Evolutionary conservation across 1,140 invertebrate species (phyloP), one percentile per base, ranked within the genome.

Genomic region (Epicauta chinensis): DNA sequence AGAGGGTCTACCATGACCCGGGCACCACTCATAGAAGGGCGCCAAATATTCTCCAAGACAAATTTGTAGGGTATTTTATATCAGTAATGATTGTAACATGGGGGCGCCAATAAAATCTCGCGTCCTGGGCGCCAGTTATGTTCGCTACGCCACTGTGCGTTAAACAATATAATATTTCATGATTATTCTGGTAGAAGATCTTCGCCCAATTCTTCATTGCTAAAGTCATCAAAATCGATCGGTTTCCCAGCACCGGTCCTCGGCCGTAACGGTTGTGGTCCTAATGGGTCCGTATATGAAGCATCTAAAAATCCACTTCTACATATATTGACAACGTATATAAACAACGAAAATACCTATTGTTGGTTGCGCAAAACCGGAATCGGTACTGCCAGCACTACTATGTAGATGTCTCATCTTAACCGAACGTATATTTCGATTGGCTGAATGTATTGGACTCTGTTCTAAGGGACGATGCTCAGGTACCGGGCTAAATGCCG

Each of bases 151-250:
- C n/a, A n/a, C n/a, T n/a, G n/a, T n/a, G n/a, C n/a, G n/a, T n/a
- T n/a, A n/a, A n/a, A n/a, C n/a, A n/a, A n/a, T n/a, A n/a, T n/a
- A n/a, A n/a, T n/a, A n/a, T n/a, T n/a, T n/a, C n/a, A n/a, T n/a
- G n/a, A n/a, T 73, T 77, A 89, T 64, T 87, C 83, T 3, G 90
- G 90, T 62, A 93, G 68, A 32, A 93, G 71, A 67, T 91, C 89
- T 58, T 89, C 86, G 5, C 86, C 86, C 13, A 91, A 73, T 70
- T 89, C 83, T 69, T 88, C 86, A 67, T 89, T 83, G 32, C 76
- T 86, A 72, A 91, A 90, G 56, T 89, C 86, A 48, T 91, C 87
- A 44, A 87, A 86, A 56, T 74, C 70, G 23, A 75, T 62, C 45
- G 76, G 75, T 64, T 77, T 80, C 29, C 77, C 77, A 23, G 74